These are phyloP conservation scores for Heliothis peltigera DNA, from an alignment of 2,888 invertebrate genomes.

Conservation along the genomic window DNA sequence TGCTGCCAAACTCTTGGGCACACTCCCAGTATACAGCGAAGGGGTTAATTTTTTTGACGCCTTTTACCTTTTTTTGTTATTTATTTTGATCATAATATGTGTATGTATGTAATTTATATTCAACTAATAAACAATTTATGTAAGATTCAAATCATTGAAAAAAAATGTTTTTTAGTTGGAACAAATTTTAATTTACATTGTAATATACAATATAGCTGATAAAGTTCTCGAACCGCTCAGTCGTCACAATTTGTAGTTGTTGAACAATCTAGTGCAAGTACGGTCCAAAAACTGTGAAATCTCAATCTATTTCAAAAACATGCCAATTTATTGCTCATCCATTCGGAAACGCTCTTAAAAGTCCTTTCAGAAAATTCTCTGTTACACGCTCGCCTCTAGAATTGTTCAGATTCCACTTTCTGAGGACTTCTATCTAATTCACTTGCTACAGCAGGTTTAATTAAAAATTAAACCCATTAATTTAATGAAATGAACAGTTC, in stretches of 20 bases:
- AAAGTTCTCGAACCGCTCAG: neutral
- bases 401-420: slow-evolving; percentile 44
- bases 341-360: slow-evolving; percentile 21
- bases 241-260: neutral
- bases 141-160: too few relatives aligned
- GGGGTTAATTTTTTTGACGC: too few relatives aligned
- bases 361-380: slow-evolving; percentile 16
- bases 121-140: too few relatives aligned
- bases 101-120: too few relatives aligned
- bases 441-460: slow-evolving; percentile 45
- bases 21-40: too few relatives aligned
- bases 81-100: too few relatives aligned
- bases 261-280: neutral
- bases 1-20: too few relatives aligned
- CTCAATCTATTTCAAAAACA: slow-evolving; percentile 1
- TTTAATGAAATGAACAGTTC: slow-evolving; percentile 43
- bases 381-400: slow-evolving; percentile 16
- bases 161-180: too few relatives aligned
- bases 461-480: slow-evolving; percentile 58
- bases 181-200: too few relatives aligned
- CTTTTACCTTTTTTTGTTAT: too few relatives aligned
- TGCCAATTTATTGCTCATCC: slow-evolving; percentile 22
- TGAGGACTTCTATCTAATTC: slow-evolving; percentile 46
- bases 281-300: neutral
- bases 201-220: too few relatives aligned